Evolutionary conservation across 2,888 invertebrate species (phyloP).

Genomic region (Acronicta alni): DNA sequence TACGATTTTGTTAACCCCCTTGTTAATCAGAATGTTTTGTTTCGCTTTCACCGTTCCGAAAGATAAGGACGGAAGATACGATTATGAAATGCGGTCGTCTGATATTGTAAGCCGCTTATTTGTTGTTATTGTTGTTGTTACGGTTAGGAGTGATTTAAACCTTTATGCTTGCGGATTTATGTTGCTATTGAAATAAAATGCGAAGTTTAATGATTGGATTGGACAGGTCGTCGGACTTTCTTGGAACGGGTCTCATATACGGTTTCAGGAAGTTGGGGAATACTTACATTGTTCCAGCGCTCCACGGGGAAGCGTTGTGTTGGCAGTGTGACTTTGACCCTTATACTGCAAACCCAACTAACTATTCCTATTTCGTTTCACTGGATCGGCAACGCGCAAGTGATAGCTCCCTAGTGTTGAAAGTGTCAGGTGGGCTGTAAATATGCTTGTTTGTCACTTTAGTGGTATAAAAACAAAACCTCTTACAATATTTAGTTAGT

Average conservation of each 20-base stretch:
- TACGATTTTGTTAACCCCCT: constrained; percentile 80
- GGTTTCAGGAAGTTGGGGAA: neutral
- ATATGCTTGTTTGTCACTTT: no score
- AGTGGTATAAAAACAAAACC: no score
- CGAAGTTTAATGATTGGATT: constrained; percentile 9
- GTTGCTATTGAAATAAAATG: constrained; percentile 14
- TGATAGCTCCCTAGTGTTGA: no score
- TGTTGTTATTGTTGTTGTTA: constrained; percentile 66
- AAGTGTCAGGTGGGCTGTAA: no score
- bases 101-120: constrained; percentile 75
- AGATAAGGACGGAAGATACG: constrained; percentile 58
- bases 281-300: no score
- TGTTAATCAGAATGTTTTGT: constrained; percentile 78
- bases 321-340: no score
- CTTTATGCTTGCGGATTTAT: constrained; percentile 44
- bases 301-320: no score
- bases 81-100: constrained; percentile 74
- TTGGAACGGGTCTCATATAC: neutral
- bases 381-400: no score
- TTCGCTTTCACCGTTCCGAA: constrained; percentile 52
- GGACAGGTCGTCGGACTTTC: neutral
- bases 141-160: constrained; percentile 49
- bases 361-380: no score
- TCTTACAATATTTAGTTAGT: neutral
- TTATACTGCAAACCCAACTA: no score